Evolutionary conservation across 2,888 invertebrate genomes (phyloP).

Genomic region (Synanthedon andrenaeformis): DNA sequence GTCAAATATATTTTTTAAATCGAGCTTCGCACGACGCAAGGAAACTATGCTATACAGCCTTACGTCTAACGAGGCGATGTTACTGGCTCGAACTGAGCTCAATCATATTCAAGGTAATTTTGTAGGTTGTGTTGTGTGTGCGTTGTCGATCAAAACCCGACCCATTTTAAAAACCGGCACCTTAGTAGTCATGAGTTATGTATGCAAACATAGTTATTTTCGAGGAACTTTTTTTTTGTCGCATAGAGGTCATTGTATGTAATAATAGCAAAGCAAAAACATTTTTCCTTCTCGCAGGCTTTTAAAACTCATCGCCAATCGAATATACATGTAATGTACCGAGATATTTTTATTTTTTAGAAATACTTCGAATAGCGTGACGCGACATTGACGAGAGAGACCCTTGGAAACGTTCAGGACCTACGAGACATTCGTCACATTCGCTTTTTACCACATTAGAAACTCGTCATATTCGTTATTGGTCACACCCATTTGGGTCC

Average conservation of each 20-base stretch:
- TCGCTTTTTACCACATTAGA: no score
- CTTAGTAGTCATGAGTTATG: not conserved
- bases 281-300: no score
- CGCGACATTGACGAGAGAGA: no score
- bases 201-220: no score
- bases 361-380: no score
- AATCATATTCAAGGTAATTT: not conserved
- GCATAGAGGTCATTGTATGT: not conserved
- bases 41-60: not conserved
- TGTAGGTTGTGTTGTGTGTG: not conserved
- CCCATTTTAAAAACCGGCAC: not conserved
- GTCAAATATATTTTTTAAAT: not conserved
- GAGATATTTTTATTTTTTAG: no score
- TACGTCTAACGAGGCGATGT: not conserved
- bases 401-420: no score
- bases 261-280: not conserved
- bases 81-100: not conserved
- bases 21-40: not conserved
- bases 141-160: not conserved
- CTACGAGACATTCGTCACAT: no score
- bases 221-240: not conserved
- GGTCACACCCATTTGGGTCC: no score
- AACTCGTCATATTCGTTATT: no score
- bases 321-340: no score
- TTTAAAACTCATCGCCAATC: no score